Base-by-base conservation (phyloP, 2,888 invertebrate genomes). In the Cheilosia vernalis region DNA sequence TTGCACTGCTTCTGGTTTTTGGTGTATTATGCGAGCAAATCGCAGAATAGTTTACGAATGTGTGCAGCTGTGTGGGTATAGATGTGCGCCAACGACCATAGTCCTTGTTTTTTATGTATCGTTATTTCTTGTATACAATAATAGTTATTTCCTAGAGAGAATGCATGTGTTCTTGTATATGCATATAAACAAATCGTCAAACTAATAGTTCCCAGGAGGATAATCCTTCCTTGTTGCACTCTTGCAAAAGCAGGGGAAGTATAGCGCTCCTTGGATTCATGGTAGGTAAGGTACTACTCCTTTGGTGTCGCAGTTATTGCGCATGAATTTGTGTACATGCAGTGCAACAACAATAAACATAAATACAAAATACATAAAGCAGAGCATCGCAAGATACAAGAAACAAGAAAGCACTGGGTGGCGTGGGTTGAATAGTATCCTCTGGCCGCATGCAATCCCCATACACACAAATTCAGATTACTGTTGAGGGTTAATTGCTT, bases 311-410 rank as follows among this genome's bases (percentile, higher is more conserved):
- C 40, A 47, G 64, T 55, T 60, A 76, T 67, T 81, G 81, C 81
- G 81, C 81, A 70, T 76, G 58, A 76, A 37, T 63, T 76, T 70
- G 61, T 72, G 51, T 76, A 69, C 64, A 69, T 64, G 58, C 51
- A 58, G 37, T 42, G 76, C 74, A 78, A 67, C 67, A 81, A 81
- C 69, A 81, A 76, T 64, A 76, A 69, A 76, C 64, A 76, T 81
- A 81, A 81, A 81, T 70, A 81, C 69, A 60, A 70, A 61, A 80
- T 73, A 73, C 73, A 79, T 79, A 79, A 73, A 73, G 66, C 66
- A 47, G 61, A 61, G 47, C 47, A 61, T 15, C 5, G 13, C 2
- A 37, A 67, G 47, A 73, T 67, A 80, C 67, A 80, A 67, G 40
- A 66, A 66, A 60, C 73, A 61, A 60, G 56, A 56, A 30, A 21